A percentile compares a stretch with the other conserved stretches of the same genome.
phyloP scores from a whole-genome alignment of 2,797 vertebrate genomes.

The Discoglossus pictus region DNA sequence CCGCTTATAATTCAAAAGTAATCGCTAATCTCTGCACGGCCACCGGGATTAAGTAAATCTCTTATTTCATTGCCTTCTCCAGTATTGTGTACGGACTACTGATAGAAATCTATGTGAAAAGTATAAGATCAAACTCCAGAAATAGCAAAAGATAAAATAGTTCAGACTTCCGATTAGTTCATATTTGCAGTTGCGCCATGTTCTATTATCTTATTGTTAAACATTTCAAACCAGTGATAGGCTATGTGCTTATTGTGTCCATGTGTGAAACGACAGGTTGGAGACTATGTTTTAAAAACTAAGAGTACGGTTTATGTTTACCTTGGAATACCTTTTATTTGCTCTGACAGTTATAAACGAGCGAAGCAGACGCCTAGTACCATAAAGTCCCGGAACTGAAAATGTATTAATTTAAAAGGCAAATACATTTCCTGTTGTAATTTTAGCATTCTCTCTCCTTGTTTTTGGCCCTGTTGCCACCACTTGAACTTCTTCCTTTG shows the following conservation, averaged over 20 bases:
- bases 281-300: no score
- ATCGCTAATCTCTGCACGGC: not conserved
- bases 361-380: conserved; percentile 13
- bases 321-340: conserved; percentile 18
- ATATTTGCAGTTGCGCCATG: no score
- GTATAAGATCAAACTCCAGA: not conserved
- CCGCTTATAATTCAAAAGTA: not conserved
- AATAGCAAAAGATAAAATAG: not conserved
- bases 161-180: no score
- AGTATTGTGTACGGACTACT: not conserved
- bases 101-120: no score
- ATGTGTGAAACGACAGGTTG: no score
- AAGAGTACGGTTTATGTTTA: conserved; percentile 4
- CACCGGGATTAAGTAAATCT: not conserved
- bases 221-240: no score
- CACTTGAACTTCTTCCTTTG: conserved; percentile 20
- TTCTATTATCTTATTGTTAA: no score
- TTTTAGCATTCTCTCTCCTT: conserved; percentile 29
- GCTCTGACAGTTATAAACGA: conserved; percentile 26
- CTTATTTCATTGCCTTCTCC: not conserved
- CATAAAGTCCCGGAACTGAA: conserved; percentile 22
- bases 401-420: conserved; percentile 32
- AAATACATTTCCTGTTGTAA: conserved; percentile 35
- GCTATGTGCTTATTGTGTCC: no score
- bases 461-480: conserved; percentile 6